Evolutionary conservation across 2,888 invertebrate species (phyloP).

Genomic region (Dromius quadrimaculatus): DNA sequence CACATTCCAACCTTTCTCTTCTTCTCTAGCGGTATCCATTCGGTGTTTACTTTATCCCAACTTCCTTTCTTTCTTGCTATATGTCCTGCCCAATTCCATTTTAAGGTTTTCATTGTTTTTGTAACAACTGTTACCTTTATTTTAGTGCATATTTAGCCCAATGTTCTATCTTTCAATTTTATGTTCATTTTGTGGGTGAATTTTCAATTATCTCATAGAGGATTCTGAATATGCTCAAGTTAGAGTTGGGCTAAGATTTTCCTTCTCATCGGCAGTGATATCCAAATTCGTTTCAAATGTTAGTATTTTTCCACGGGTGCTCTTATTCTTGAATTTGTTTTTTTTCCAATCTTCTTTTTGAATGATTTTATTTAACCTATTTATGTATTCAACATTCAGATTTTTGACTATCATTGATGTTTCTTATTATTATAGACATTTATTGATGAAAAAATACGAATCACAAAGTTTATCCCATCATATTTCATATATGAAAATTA

Average conservation of each 20-base stretch:
- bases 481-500: no score
- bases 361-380: background rate
- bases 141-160: background rate
- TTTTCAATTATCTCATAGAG: background rate
- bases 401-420: background rate
- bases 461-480: no score
- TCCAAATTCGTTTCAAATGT: background rate
- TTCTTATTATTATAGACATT: no score
- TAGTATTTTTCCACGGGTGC: background rate
- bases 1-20: no score
- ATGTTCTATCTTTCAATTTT: constrained; percentile 1
- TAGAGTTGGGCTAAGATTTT: background rate
- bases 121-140: background rate
- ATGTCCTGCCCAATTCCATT: no score
- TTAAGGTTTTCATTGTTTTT: background rate
- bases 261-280: background rate
- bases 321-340: background rate
- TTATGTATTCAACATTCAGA: background rate
- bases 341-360: background rate
- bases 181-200: background rate
- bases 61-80: no score
- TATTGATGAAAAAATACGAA: no score
- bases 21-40: no score
- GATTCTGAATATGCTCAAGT: background rate
- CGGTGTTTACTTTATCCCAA: no score